These are phyloP conservation scores for Apodemia hepburni DNA, from an alignment of 2,888 invertebrate genomes.

Conservation along the genomic window DNA sequence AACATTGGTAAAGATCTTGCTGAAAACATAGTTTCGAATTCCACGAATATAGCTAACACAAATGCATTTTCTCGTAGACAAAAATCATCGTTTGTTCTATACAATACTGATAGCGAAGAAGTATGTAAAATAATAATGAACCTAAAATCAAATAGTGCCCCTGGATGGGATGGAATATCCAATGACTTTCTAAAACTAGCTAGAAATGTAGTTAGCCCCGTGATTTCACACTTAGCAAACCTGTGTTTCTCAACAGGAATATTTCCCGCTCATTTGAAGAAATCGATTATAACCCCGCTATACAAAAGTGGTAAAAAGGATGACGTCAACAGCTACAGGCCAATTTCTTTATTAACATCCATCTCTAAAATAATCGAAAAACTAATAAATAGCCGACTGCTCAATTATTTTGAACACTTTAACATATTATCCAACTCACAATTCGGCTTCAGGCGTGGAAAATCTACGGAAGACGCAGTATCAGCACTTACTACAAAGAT, in stretches of 20 bases:
- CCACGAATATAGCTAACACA: neutral
- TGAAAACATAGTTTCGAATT: neutral
- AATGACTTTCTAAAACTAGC: neutral
- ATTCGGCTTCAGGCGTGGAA: neutral
- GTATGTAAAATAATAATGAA: neutral
- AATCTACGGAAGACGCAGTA: neutral
- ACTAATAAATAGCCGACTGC: neutral
- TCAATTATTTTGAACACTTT: neutral
- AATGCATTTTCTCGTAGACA: neutral
- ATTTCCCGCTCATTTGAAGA: neutral
- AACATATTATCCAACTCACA: too few species aligned
- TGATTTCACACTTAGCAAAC: neutral
- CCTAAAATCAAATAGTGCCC: neutral
- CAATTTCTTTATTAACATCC: neutral
- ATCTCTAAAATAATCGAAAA: neutral
- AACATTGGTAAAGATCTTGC: neutral
- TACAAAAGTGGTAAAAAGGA: slow-evolving; percentile 1
- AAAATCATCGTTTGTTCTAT: neutral
- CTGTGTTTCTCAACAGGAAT: neutral
- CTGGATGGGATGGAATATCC: neutral
- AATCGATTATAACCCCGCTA: neutral
- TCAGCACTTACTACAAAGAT: neutral
- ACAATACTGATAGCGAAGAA: neutral
- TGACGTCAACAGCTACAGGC: neutral
- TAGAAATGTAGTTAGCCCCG: neutral